Evolutionary conservation across 1,140 invertebrate species (phyloP), one percentile per base, ranked within the genome.

Genomic region (Trichonephila inaurata): DNA sequence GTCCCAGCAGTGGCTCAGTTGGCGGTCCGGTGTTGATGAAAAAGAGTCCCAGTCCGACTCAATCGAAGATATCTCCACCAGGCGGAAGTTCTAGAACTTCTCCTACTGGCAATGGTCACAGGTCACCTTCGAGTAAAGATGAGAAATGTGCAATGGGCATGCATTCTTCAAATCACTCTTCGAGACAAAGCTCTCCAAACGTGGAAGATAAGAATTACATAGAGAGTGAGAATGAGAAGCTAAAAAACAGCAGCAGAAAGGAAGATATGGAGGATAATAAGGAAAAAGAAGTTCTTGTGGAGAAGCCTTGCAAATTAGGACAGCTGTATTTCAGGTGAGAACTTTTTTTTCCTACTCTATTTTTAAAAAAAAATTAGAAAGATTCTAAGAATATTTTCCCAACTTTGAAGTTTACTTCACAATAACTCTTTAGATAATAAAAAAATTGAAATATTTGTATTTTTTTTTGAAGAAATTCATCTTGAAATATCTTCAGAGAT

Each of bases 31-130:
- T 98, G 95, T 95, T 98, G 95, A 87, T 81, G 19, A 98, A 98
- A 96, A 98, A 98, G 96, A 98, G 97, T 72, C 98, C 98, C 0
- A 98, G 98, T 94, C 98, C 98, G 0, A 98, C 98, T 0, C 97
- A 97, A 72, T 96, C 96, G 2, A 94, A 95, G 92, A 86, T 95
- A 95, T n/a, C 95, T 95, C n/a, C 95, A 95, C 77, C 94, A 91
- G 91, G 89, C 69, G 92, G 77, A 66, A 77, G 24, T 62, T 28
- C 21, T 40, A 64, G 62, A 66, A 91, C 66, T 28, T 66, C 93
- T 66, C 69, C 61, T 2, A 66, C 60, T 7, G 77, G 61, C 44
- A 33, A 58, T 14, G 91, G 91, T n/a, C 60, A 92, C n/a, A 64
- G n/a, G 61, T 90, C 94, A 7, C 60, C 94, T 2, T 28, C 64